Evolutionary conservation across 2,113 vertebrate genomes (phyloP).

Genomic region (Ctenodactylus gundi): DNA sequence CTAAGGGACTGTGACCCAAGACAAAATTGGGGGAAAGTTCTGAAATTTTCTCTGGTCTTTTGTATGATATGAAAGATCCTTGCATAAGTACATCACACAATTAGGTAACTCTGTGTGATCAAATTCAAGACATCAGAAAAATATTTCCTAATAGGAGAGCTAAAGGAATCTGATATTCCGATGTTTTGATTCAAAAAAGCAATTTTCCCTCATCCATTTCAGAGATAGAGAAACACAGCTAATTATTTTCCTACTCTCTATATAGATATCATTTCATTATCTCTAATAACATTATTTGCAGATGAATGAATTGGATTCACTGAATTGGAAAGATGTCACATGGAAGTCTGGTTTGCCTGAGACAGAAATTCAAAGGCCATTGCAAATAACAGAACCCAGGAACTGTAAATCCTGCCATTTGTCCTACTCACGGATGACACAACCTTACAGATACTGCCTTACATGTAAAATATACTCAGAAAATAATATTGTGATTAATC

Average conservation of each 20-base stretch:
- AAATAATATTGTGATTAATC: constrained; percentile 17
- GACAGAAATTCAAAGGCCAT: background rate
- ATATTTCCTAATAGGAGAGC: background rate
- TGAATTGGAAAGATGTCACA: constrained; percentile 2
- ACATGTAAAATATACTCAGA: background rate
- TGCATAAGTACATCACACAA: background rate
- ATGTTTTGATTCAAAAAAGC: constrained; percentile 2
- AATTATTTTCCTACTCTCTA: constrained; percentile 32
- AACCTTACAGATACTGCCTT: background rate
- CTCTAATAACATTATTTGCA: constrained; percentile 40
- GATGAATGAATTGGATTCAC: background rate
- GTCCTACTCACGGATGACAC: background rate
- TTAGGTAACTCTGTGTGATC: background rate
- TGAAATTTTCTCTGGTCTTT: background rate
- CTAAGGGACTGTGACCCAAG: background rate
- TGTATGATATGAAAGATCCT: background rate
- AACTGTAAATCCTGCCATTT: background rate
- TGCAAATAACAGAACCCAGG: constrained; percentile 6
- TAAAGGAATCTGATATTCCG: background rate
- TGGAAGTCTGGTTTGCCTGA: constrained; percentile 24
- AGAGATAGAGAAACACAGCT: constrained; percentile 46
- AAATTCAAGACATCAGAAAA: constrained; percentile 17
- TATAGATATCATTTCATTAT: constrained; percentile 50
- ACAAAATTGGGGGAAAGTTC: background rate
- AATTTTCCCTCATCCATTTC: background rate